Conservation (phyloP, 2,888 invertebrate genomes). For the Tetanocera ferruginea region DNA sequence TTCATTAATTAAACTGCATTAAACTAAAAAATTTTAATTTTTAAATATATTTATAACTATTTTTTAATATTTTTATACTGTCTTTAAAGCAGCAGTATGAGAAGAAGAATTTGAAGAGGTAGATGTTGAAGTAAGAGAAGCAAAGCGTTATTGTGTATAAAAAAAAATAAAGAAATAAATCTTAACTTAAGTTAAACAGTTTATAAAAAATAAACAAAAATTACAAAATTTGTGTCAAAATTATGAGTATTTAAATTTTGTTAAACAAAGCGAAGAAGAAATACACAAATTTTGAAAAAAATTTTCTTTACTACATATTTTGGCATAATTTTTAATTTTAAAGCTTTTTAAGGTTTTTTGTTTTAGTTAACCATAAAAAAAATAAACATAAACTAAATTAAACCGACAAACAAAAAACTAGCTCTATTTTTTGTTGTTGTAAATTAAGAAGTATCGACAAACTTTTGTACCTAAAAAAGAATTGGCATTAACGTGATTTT, state of each 20-base stretch:
- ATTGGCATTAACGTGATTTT: conserved; percentile 24
- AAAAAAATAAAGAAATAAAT: conserved; percentile 26
- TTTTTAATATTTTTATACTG: conserved; percentile 43
- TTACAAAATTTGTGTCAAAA: conserved; percentile 14
- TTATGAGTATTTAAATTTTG: neutral
- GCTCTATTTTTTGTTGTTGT: neutral
- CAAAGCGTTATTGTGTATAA: conserved; percentile 30
- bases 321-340: neutral
- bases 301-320: neutral
- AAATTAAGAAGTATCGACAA: conserved; percentile 32
- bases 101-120: neutral
- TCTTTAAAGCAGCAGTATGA: conserved; percentile 30
- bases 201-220: conserved; percentile 34
- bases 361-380: neutral
- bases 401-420: neutral
- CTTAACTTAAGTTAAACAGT: conserved; percentile 42
- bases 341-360: neutral
- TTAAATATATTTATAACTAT: conserved; percentile 40
- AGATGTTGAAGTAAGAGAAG: conserved; percentile 19
- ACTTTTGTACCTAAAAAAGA: conserved; percentile 35
- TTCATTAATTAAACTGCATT: neutral
- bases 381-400: neutral
- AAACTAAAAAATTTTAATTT: neutral
- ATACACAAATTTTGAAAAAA: conserved; percentile 2
- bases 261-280: neutral